phyloP scores from a whole-genome alignment of 2,797 vertebrate genomes.

The Novumbra hubbsi region DNA sequence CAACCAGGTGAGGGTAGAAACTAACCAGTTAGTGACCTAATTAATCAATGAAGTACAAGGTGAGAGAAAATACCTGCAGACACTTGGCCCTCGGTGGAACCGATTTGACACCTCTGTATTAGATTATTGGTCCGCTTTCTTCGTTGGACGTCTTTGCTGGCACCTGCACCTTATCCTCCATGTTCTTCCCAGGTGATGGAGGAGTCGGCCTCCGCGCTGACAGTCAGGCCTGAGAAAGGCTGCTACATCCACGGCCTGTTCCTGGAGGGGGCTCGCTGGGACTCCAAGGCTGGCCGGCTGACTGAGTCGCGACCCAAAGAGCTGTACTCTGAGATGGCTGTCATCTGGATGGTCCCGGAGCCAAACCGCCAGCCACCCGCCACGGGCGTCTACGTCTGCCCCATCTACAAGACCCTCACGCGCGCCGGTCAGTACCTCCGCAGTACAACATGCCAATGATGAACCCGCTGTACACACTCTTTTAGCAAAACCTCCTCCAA shows the following conservation, averaged over 20 bases:
- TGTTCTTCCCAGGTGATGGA: constrained; percentile 71
- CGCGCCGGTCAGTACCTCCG: constrained; percentile 76
- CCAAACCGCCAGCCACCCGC: constrained; percentile 68
- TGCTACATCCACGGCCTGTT: constrained; percentile 88
- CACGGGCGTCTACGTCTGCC: constrained; percentile 81
- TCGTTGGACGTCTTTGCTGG: neutral
- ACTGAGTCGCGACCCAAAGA: constrained; percentile 82
- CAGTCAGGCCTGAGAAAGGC: constrained; percentile 66
- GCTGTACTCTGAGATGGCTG: constrained; percentile 85
- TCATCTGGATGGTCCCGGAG: constrained; percentile 84
- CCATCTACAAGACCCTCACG: constrained; percentile 90
- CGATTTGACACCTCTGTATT: too few species aligned
- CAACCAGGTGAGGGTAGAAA: too few species aligned
- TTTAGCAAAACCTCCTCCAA: neutral
- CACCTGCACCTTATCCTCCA: neutral
- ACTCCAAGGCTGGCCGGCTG: constrained; percentile 57
- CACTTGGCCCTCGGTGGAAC: too few species aligned
- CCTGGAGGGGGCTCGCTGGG: constrained; percentile 89
- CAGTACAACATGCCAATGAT: neutral
- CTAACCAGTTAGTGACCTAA: too few species aligned
- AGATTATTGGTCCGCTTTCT: neutral
- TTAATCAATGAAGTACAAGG: too few species aligned
- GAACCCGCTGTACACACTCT: neutral
- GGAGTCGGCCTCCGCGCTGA: constrained; percentile 64
- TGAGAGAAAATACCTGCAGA: too few species aligned